Conservation (phyloP, 2,113 vertebrate species). For the Sus scrofa region DNA sequence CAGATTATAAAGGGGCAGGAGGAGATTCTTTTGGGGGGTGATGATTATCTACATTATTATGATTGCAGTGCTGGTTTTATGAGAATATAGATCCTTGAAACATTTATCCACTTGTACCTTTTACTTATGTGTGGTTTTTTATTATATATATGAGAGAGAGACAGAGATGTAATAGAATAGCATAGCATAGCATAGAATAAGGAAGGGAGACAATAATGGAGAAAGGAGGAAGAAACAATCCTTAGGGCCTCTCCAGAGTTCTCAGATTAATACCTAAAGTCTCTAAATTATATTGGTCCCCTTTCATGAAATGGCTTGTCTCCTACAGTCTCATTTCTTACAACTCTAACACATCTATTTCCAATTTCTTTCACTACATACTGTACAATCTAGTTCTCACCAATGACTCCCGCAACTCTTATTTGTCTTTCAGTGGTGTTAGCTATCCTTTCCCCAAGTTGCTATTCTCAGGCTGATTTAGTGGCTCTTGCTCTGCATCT, state of each 20-base stretch:
- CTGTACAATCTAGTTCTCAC: not conserved
- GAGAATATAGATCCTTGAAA: not conserved
- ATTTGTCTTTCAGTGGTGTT: not conserved
- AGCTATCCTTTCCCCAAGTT: too few species aligned
- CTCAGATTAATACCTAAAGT: not conserved
- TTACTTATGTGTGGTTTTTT: not conserved
- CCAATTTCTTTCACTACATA: not conserved
- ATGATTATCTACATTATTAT: not conserved
- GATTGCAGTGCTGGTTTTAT: not conserved
- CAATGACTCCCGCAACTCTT: not conserved
- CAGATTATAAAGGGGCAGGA: not conserved
- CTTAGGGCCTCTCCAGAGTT: not conserved
- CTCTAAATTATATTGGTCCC: not conserved
- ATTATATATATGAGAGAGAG: not conserved
- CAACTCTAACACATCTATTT: not conserved
- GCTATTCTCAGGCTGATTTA: not conserved
- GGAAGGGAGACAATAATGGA: not conserved
- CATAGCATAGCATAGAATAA: not conserved
- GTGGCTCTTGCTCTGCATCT: not conserved
- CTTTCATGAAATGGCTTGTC: not conserved
- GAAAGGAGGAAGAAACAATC: not conserved
- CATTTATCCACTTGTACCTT: not conserved
- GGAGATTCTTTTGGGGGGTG: not conserved
- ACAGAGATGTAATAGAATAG: not conserved
- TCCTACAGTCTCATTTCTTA: not conserved